These are phyloP conservation scores for Drosophila neocordata DNA, from an alignment of 1,140 invertebrate genomes.

Conservation along the genomic window DNA sequence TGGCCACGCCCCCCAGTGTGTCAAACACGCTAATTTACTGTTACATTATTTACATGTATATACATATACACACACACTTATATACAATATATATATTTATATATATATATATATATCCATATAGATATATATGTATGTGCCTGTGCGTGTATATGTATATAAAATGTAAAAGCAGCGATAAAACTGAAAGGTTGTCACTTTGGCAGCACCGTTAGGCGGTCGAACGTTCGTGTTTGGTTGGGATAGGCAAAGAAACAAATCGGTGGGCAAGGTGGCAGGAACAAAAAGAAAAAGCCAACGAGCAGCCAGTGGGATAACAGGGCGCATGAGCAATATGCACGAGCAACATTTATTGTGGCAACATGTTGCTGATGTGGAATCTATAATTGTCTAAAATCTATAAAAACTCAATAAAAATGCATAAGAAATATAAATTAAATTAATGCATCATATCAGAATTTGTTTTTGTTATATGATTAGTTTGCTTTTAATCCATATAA, in stretches of 20 bases:
- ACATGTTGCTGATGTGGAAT: conserved; percentile 55
- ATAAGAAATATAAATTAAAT: not conserved
- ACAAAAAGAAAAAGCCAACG: conserved; percentile 54
- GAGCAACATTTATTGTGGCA: conserved; percentile 47
- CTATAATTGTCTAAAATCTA: not conserved
- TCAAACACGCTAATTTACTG: conserved; percentile 81
- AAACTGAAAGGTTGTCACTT: conserved; percentile 81
- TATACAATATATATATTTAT: no score
- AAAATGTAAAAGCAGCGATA: conserved; percentile 45
- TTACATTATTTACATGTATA: conserved; percentile 77
- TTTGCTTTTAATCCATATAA: not conserved
- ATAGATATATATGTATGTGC: conserved; percentile 16
- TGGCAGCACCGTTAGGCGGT: conserved; percentile 64
- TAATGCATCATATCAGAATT: not conserved
- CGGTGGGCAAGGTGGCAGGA: conserved; percentile 16
- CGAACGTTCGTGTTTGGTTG: conserved; percentile 55
- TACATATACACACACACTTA: conserved; percentile 27
- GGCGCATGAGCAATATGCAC: conserved; percentile 68
- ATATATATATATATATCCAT: conserved; percentile 16
- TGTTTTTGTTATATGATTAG: not conserved
- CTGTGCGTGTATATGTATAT: conserved; percentile 18
- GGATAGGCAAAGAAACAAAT: conserved; percentile 51
- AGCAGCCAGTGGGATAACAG: conserved; percentile 59
- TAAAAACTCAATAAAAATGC: not conserved
- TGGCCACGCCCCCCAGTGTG: conserved; percentile 75